Evolutionary conservation across 2,888 invertebrate genomes (phyloP).

Genomic region (Eristalis tenax): DNA sequence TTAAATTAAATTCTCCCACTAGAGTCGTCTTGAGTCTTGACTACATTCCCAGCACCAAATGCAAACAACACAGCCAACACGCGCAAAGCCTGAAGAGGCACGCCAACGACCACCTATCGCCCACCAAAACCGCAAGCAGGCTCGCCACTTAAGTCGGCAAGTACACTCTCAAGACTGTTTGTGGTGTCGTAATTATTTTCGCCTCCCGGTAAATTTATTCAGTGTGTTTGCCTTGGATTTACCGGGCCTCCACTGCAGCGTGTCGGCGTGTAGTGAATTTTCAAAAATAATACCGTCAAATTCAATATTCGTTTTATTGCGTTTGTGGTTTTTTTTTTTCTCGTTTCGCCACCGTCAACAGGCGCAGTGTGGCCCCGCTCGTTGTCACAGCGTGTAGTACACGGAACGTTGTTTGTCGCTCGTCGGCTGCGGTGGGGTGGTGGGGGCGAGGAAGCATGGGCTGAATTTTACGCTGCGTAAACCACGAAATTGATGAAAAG

Average conservation of each 20-base stretch:
- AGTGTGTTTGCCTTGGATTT: conserved; percentile 30
- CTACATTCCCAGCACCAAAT: neutral
- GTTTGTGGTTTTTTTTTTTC: too few species aligned
- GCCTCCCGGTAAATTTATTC: conserved; percentile 21
- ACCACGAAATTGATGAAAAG: conserved; percentile 54
- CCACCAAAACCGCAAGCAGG: conserved; percentile 5
- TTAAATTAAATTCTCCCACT: neutral
- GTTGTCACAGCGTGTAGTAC: neutral
- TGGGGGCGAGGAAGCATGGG: neutral
- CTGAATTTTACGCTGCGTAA: conserved; percentile 37
- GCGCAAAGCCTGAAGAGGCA: neutral
- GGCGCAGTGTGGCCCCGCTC: neutral
- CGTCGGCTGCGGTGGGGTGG: neutral
- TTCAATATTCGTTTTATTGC: conserved; percentile 14
- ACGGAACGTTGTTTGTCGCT: neutral
- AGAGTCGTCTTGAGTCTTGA: neutral
- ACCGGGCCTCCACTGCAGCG: conserved; percentile 6
- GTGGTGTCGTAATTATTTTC: conserved; percentile 43
- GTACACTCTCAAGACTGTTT: conserved; percentile 17
- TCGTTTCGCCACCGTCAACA: conserved; percentile 5
- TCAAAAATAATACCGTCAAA: conserved; percentile 36
- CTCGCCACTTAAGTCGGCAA: conserved; percentile 8
- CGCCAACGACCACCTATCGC: conserved; percentile 3
- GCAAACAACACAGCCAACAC: conserved; percentile 3
- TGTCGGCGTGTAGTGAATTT: conserved; percentile 15